phyloP scores from a whole-genome alignment of 2,888 invertebrate species.

The Archips crataeganus region DNA sequence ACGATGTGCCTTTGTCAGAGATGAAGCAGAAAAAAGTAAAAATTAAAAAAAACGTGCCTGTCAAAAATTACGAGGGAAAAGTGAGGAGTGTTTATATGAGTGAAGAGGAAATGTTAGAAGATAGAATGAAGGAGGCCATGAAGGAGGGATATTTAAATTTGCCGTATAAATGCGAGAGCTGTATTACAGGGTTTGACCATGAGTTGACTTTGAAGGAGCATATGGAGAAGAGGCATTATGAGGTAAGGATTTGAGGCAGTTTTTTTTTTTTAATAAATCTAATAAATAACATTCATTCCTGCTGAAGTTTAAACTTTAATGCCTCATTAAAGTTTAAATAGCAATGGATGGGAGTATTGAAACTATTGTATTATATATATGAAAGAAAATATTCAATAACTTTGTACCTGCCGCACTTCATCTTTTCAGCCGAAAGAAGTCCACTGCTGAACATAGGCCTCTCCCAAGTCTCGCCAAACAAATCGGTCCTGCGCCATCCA shows the following conservation, averaged over 20 bases:
- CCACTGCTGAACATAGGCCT: too few species aligned
- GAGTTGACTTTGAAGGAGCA: conserved; percentile 65
- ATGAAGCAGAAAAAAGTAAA: conserved; percentile 29
- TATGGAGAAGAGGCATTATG: conserved; percentile 61
- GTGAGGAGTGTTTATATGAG: conserved; percentile 58
- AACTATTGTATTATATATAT: too few species aligned
- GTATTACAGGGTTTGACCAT: conserved; percentile 70
- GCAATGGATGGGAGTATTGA: too few species aligned
- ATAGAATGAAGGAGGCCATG: conserved; percentile 57
- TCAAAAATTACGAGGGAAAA: conserved; percentile 61
- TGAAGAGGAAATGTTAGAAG: conserved; percentile 58
- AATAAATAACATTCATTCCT: too few species aligned
- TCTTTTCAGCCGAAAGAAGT: too few species aligned
- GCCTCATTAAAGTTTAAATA: too few species aligned
- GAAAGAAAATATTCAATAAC: too few species aligned
- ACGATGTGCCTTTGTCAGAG: conserved; percentile 34
- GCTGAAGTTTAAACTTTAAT: too few species aligned
- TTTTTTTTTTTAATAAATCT: too few species aligned
- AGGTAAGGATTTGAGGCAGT: conserved; percentile 53
- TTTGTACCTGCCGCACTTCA: too few species aligned
- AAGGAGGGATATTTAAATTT: conserved; percentile 63
- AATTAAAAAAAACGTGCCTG: conserved; percentile 18
- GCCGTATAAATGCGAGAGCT: conserved; percentile 68
- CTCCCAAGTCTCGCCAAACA: too few species aligned
- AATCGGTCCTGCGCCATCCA: too few species aligned